phyloP scores from a whole-genome alignment of 1,140 invertebrate genomes.

The Leptinotarsa texana region DNA sequence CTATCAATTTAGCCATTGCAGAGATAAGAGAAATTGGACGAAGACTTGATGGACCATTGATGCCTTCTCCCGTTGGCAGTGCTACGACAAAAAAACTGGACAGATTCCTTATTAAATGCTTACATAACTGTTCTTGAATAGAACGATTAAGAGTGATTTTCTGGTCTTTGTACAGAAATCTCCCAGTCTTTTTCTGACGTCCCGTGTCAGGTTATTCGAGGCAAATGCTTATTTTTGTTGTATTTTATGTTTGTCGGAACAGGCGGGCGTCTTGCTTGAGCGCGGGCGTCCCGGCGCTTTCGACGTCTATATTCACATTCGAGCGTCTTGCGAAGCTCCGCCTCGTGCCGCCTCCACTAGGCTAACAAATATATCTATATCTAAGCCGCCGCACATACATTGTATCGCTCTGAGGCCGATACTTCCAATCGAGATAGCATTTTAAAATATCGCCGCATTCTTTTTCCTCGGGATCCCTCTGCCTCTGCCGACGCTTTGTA shows the following conservation, averaged over 20 bases:
- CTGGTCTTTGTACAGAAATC: too few relatives aligned
- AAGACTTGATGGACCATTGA: too few relatives aligned
- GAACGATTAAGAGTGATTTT: too few relatives aligned
- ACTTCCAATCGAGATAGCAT: slow-evolving; percentile 43
- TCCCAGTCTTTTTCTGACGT: too few relatives aligned
- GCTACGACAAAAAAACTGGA: too few relatives aligned
- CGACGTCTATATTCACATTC: slow-evolving; percentile 30
- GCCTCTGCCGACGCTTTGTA: slow-evolving; percentile 34
- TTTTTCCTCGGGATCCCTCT: slow-evolving; percentile 37
- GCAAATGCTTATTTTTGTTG: slow-evolving; percentile 3
- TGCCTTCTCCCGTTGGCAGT: too few relatives aligned
- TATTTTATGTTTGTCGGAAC: slow-evolving; percentile 18
- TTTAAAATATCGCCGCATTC: slow-evolving; percentile 45
- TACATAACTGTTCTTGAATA: too few relatives aligned
- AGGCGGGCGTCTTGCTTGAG: slow-evolving; percentile 33
- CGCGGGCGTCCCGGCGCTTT: slow-evolving; percentile 25
- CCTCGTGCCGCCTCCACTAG: slow-evolving; percentile 32
- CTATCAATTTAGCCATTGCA: too few relatives aligned
- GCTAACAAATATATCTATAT: slow-evolving; percentile 30
- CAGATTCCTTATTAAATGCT: too few relatives aligned
- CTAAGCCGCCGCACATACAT: slow-evolving; percentile 37
- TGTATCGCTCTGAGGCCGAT: slow-evolving; percentile 39
- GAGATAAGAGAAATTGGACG: too few relatives aligned
- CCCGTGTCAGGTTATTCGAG: too few relatives aligned
- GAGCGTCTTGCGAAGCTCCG: slow-evolving; percentile 32